phyloP scores from a whole-genome alignment of 2,113 vertebrate genomes.

The Coptodon bakossiorum region DNA sequence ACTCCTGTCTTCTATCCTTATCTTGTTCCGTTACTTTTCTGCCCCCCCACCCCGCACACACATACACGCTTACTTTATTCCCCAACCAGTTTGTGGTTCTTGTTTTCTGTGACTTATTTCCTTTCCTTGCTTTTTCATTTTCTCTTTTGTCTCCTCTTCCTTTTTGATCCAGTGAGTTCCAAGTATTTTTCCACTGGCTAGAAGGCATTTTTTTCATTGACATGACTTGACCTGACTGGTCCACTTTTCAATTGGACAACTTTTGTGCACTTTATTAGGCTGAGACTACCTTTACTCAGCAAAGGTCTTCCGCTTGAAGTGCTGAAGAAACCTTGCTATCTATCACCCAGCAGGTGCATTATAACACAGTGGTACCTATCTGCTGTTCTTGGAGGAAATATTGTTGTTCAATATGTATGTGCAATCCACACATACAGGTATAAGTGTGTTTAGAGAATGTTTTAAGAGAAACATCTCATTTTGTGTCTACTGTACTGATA shows the following conservation, averaged over 20 bases:
- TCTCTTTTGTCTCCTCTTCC: background rate
- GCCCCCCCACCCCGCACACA: background rate
- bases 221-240: background rate
- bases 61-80: background rate
- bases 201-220: constrained; percentile 7
- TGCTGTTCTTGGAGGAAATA: background rate
- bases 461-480: background rate
- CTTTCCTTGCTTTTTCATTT: background rate
- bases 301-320: background rate
- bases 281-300: background rate
- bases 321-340: background rate
- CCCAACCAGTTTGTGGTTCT: background rate
- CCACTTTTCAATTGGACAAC: background rate
- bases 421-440: background rate
- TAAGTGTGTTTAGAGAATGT: background rate
- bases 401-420: background rate
- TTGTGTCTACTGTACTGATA: background rate
- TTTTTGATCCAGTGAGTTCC: constrained; percentile 17
- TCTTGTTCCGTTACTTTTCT: background rate
- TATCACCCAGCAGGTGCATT: background rate
- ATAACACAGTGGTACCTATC: background rate
- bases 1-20: background rate
- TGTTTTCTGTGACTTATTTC: background rate
- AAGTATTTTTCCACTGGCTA: background rate
- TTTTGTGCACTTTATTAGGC: background rate